Evolutionary conservation across 23 tunicate genomes (phyloP).

Genomic region (Halocynthia roretzi): DNA sequence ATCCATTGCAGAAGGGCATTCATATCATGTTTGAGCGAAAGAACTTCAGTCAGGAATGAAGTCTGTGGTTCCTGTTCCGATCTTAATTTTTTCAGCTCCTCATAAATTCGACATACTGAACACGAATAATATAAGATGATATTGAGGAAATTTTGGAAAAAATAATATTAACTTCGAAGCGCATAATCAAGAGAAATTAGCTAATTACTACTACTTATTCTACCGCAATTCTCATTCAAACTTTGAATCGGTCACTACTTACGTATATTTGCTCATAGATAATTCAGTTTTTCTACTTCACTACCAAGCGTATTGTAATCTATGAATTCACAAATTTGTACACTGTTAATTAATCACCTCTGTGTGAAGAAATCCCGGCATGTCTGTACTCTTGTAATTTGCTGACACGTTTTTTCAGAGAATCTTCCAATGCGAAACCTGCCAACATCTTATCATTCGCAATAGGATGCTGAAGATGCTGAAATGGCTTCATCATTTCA

Average conservation of each 20-base stretch:
- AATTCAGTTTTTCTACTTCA: too few relatives aligned
- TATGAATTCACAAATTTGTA: too few relatives aligned
- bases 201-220: too few relatives aligned
- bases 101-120: conserved; percentile 43
- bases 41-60: conserved; percentile 47
- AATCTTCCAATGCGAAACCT: conserved; percentile 37
- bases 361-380: conserved; percentile 43
- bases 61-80: conserved; percentile 26
- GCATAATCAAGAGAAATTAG: too few relatives aligned
- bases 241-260: too few relatives aligned
- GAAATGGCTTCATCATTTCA: conserved; percentile 56
- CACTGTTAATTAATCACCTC: conserved; percentile 5
- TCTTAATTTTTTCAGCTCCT: conserved; percentile 53
- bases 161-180: neutral
- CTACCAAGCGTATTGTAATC: too few relatives aligned
- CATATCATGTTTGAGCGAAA: conserved; percentile 56
- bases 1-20: conserved; percentile 74
- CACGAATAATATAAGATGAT: neutral
- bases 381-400: conserved; percentile 49
- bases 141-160: neutral
- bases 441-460: conserved; percentile 70
- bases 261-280: too few relatives aligned
- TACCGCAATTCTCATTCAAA: too few relatives aligned
- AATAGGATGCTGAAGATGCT: conserved; percentile 77
- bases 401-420: conserved; percentile 34